phyloP scores from a whole-genome alignment of 2,888 invertebrate genomes.

The Sicus ferrugineus region DNA sequence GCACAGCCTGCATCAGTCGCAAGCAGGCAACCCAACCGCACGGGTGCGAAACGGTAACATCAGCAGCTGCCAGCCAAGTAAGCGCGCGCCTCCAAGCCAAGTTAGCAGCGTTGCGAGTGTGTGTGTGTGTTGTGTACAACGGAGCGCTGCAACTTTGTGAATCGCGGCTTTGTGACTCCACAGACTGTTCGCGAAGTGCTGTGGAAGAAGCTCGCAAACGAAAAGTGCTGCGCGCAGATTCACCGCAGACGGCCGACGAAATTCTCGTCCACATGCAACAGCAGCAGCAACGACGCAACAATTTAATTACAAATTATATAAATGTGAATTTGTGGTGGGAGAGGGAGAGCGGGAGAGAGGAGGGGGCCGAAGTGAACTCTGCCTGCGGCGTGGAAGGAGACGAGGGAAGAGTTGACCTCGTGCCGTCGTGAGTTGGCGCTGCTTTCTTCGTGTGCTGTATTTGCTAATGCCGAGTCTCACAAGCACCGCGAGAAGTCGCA shows the following conservation, averaged over 20 bases:
- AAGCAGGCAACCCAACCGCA: constrained; percentile 55
- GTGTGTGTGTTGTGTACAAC: no score
- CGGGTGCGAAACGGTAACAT: constrained; percentile 53
- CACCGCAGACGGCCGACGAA: no score
- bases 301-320: no score
- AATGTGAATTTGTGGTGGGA: not conserved
- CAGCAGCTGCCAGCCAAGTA: constrained; percentile 8
- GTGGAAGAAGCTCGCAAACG: not conserved
- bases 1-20: constrained; percentile 51
- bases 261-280: no score
- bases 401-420: not conserved
- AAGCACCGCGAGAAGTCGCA: not conserved
- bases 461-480: not conserved
- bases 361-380: not conserved
- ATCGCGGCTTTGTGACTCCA: constrained; percentile 6
- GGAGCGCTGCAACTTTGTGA: no score
- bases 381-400: no score
- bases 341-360: not conserved
- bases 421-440: not conserved
- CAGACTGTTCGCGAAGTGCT: not conserved
- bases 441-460: constrained; percentile 1
- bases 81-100: constrained; percentile 41
- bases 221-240: no score
- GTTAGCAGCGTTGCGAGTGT: constrained; percentile 24
- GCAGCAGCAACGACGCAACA: no score